Conservation (phyloP, 2,888 invertebrate species). For the Leucozona laternaria region DNA sequence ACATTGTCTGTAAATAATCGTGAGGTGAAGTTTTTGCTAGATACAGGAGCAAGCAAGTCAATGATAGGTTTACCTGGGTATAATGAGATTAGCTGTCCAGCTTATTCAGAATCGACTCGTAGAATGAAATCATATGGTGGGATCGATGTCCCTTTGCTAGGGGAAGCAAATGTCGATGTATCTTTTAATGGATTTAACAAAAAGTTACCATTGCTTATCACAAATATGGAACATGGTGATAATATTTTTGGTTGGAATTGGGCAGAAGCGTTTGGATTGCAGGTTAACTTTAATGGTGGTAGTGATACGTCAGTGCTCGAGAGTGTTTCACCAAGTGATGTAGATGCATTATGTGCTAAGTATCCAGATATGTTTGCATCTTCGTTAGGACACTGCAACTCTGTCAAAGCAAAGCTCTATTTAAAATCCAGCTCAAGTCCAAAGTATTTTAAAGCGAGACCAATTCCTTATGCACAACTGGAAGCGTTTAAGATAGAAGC, state of each 20-base stretch:
- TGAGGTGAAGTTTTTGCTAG: constrained; percentile 31
- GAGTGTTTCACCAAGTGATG: constrained; percentile 18
- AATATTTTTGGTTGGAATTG: constrained; percentile 48
- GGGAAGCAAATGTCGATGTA: constrained; percentile 30
- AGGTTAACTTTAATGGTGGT: constrained; percentile 20
- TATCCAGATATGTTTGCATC: constrained; percentile 23
- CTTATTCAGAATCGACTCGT: constrained; percentile 25
- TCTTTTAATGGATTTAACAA: constrained; percentile 8
- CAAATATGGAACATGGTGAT: constrained; percentile 14
- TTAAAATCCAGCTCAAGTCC: constrained; percentile 73
- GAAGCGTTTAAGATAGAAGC: constrained; percentile 70
- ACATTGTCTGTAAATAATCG: constrained; percentile 27
- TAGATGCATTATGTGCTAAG: constrained; percentile 34
- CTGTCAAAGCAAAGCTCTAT: constrained; percentile 65
- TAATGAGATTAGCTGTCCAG: constrained; percentile 17
- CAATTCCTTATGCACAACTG: constrained; percentile 75
- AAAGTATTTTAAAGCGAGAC: constrained; percentile 75
- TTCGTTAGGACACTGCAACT: constrained; percentile 45
- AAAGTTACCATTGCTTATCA: constrained; percentile 31
- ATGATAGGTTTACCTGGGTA: constrained; percentile 31
- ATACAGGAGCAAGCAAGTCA: constrained; percentile 43
- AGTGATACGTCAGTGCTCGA: not conserved
- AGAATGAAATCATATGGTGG: constrained; percentile 43
- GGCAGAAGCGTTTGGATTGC: constrained; percentile 40
- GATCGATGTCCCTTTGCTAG: constrained; percentile 31